Evolutionary conservation across 1,140 invertebrate genomes (phyloP).

Genomic region (Ceratina australensis): DNA sequence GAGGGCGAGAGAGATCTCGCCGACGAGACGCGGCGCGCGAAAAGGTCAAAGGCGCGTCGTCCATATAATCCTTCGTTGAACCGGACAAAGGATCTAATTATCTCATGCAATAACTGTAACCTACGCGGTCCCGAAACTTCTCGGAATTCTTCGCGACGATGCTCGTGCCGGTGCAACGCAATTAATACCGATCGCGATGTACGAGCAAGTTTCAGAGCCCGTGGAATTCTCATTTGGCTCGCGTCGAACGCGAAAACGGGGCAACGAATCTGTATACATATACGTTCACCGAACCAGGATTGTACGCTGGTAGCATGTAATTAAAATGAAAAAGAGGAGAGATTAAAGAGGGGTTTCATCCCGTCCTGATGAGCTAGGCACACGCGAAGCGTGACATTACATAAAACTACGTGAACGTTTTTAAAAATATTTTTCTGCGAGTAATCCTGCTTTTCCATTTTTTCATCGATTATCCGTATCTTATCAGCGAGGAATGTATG

Average conservation of each 20-base stretch:
- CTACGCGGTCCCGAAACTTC: slow-evolving; percentile 42
- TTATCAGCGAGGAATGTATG: background rate
- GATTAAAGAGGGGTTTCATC: background rate
- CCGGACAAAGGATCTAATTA: slow-evolving; percentile 43
- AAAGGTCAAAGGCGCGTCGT: slow-evolving; percentile 16
- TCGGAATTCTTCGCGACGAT: slow-evolving; percentile 39
- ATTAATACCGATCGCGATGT: slow-evolving; percentile 53
- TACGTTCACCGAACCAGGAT: background rate
- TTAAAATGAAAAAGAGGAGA: background rate
- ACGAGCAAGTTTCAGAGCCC: slow-evolving; percentile 15
- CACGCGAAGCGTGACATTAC: background rate
- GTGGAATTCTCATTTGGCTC: slow-evolving; percentile 46
- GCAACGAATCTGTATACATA: background rate
- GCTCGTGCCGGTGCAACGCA: slow-evolving; percentile 23
- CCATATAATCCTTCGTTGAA: background rate
- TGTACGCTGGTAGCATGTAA: background rate
- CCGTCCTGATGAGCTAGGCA: too few species aligned
- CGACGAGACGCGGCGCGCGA: background rate
- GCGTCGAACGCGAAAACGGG: background rate
- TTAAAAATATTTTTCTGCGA: too few species aligned
- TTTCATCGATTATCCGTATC: too few species aligned
- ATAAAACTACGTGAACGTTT: too few species aligned
- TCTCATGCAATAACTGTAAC: background rate
- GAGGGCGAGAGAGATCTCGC: slow-evolving; percentile 9
- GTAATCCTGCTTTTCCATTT: too few species aligned